These are phyloP conservation scores for Aplochiton taeniatus DNA, from an alignment of 2,797 vertebrate genomes.

Conservation along the genomic window DNA sequence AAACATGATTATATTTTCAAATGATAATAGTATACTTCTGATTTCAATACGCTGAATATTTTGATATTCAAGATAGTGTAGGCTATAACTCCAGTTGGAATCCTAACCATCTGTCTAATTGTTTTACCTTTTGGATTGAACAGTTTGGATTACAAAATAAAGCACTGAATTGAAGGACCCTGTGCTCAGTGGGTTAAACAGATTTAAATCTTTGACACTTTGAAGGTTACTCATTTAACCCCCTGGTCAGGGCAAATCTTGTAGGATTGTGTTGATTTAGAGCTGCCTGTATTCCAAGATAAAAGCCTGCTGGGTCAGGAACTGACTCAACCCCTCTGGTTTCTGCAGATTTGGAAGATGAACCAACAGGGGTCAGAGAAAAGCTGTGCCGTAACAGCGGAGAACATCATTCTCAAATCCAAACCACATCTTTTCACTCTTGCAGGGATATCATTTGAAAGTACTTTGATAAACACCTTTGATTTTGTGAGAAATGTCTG, in stretches of 20 bases:
- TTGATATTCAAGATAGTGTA: no score
- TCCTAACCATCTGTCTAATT: slow-evolving; percentile 42
- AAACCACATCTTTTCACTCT: no score
- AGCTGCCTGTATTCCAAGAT: slow-evolving; percentile 60
- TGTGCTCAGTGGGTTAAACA: slow-evolving; percentile 53
- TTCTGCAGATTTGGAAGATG: slow-evolving; percentile 18
- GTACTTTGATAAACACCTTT: no score
- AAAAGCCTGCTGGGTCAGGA: slow-evolving; percentile 67
- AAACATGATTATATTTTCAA: no score
- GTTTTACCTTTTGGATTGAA: slow-evolving; percentile 50
- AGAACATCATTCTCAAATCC: no score
- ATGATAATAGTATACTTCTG: no score
- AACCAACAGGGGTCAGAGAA: slow-evolving; percentile 12
- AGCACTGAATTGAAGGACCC: slow-evolving; percentile 52
- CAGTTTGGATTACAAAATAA: slow-evolving; percentile 44
- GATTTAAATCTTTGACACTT: slow-evolving; percentile 67
- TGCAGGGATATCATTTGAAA: no score
- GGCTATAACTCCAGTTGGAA: no score
- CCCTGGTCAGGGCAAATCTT: slow-evolving; percentile 75
- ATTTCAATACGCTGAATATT: no score
- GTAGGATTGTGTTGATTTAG: slow-evolving; percentile 60
- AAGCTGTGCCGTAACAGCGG: no score
- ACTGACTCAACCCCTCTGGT: slow-evolving; percentile 14
- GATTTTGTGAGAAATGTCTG: slow-evolving; percentile 51
- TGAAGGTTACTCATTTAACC: slow-evolving; percentile 77